Base-by-base conservation (phyloP, 53 echinoderm and acorn worm genomes). In the Crossaster papposus region DNA sequence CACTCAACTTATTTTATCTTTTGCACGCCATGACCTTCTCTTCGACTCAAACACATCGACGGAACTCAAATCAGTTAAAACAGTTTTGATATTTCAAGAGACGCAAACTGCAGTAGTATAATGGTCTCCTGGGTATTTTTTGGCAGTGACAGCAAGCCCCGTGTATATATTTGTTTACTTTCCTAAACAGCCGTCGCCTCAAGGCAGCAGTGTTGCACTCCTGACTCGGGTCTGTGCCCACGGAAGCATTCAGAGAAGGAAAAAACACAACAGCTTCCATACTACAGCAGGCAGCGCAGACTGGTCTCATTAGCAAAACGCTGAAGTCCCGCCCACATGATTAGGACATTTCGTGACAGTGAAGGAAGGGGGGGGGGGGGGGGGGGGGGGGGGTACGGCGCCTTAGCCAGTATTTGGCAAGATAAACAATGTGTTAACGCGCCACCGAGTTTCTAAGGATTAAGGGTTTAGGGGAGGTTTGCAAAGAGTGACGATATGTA, bases 371-470 rank as follows among this genome's bases (percentile, higher is more conserved):
- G 26, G 87, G n/a, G n/a, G n/a, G n/a, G n/a, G n/a, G n/a, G n/a
- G n/a, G n/a, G n/a, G n/a, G n/a, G n/a, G n/a, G n/a, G n/a, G n/a
- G n/a, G n/a, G n/a, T n/a, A n/a, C n/a, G n/a, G n/a, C n/a, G n/a
- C n/a, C 87, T 87, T 14, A 87, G 72, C 87, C 44, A 72, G 85
- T 54, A 74, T 85, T 87, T 87, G 72, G 87, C 87, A 87, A 87
- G 87, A 87, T 87, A 87, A 87, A 87, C 87, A 87, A 87, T 87
- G 87, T 76, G 52, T 87, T 87, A 54, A 87, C 87, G 87, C 87
- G 76, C 87, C 76, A 76, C 20, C 77, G 87, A 75, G 62, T 77
- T 77, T 77, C 36, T 87, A 64, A 37, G 75, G 75, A 71, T 4
- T 30, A 44, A 9, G 71, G 32, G 71, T 71, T 28, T 30, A 31